Conservation (phyloP, 2,797 vertebrate genomes). For the Botia almorhae region DNA sequence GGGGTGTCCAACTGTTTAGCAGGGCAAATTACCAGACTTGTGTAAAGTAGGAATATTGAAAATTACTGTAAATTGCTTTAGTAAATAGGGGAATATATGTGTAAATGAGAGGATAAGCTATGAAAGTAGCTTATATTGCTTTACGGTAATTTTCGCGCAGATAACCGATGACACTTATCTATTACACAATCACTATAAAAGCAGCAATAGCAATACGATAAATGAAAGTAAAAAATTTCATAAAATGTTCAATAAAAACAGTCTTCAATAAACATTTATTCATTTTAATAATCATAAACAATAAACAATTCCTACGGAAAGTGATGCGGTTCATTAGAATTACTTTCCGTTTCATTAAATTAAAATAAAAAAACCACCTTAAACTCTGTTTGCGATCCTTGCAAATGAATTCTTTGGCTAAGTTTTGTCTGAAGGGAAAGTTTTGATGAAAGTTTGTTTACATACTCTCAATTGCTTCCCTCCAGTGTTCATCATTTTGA, state of each 20-base stretch:
- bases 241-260: too few relatives aligned
- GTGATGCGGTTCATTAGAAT: too few relatives aligned
- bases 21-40: conserved; percentile 36
- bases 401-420: background rate
- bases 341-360: background rate
- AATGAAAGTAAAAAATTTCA: too few relatives aligned
- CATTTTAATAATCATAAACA: too few relatives aligned
- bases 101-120: background rate
- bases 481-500: conserved; percentile 39
- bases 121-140: background rate
- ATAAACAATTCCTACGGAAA: too few relatives aligned
- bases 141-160: background rate
- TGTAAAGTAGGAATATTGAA: conserved; percentile 23
- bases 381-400: background rate
- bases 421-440: conserved; percentile 17
- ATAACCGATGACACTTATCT: background rate
- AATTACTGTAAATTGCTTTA: background rate
- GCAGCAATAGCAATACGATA: too few relatives aligned
- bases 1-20: conserved; percentile 35
- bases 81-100: background rate
- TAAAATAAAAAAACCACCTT: background rate
- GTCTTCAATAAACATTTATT: too few relatives aligned
- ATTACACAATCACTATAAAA: too few relatives aligned
- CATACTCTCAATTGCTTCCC: conserved; percentile 32
- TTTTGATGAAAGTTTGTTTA: conserved; percentile 35